A percentile compares a stretch with the other conserved stretches of the same genome.
Evolutionary conservation across 2,797 vertebrate species (phyloP).

Genomic region (Calcarius lapponicus): DNA sequence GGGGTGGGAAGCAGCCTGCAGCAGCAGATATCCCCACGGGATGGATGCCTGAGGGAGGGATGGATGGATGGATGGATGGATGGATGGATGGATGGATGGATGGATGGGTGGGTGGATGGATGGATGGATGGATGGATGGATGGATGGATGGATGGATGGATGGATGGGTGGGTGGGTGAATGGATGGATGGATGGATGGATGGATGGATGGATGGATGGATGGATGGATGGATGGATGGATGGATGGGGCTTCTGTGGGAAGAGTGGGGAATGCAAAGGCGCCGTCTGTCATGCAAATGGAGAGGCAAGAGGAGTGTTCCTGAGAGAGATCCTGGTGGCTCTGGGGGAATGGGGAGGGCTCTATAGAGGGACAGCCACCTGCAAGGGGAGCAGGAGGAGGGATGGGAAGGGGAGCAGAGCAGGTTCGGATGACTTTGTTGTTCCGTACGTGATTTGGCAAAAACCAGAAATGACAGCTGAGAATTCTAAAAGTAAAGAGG

Average conservation of each 20-base stretch:
- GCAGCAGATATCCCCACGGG: not conserved
- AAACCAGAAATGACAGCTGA: not conserved
- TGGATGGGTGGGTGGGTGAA: rapidly evolving
- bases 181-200: not conserved
- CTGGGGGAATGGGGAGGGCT: not conserved
- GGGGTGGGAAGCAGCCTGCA: not conserved
- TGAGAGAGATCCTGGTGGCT: not conserved
- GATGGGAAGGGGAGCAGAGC: not conserved
- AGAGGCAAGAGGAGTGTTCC: not conserved
- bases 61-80: not conserved
- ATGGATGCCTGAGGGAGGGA: not conserved
- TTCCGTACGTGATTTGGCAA: not conserved
- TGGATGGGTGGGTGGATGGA: not conserved
- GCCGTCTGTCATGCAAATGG: conserved; percentile 9
- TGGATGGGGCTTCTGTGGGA: not conserved
- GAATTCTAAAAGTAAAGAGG: not conserved
- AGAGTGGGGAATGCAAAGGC: not conserved
- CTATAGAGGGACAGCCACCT: not conserved
- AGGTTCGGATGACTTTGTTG: not conserved
- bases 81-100: rapidly evolving
- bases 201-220: not conserved
- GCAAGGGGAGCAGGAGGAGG: not conserved
- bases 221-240: not conserved
- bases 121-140: not conserved
- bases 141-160: not conserved